Evolutionary conservation across 2,797 vertebrate genomes (phyloP).

Genomic region (Mycteria americana): DNA sequence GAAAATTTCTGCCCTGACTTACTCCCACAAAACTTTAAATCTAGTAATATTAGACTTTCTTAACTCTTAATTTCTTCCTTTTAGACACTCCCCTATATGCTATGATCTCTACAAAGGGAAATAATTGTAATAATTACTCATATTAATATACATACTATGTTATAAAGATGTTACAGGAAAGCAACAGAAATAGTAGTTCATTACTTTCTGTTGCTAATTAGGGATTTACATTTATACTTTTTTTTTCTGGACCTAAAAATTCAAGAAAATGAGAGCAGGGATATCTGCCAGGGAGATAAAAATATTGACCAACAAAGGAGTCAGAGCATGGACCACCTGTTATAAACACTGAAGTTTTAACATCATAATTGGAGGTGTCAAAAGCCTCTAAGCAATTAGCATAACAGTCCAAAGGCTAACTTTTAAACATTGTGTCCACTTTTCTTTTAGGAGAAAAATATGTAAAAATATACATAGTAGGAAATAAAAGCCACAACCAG

Average conservation of each 20-base stretch:
- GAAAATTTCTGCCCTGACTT: neutral
- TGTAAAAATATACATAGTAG: neutral
- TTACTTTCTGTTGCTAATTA: conserved; percentile 22
- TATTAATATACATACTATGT: neutral
- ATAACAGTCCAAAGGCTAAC: neutral
- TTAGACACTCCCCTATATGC: neutral
- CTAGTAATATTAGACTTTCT: neutral
- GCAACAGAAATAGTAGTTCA: neutral
- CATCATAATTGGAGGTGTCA: neutral
- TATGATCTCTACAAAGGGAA: neutral
- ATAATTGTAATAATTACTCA: neutral
- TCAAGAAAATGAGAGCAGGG: neutral
- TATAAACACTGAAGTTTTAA: neutral
- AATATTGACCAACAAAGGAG: conserved; percentile 15
- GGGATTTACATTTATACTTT: neutral
- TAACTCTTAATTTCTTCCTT: neutral
- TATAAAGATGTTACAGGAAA: neutral
- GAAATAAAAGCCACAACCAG: conserved; percentile 38
- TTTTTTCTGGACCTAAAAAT: neutral
- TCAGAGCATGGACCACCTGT: neutral
- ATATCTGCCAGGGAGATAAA: conserved; percentile 4
- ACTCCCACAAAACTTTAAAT: neutral
- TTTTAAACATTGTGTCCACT: conserved; percentile 13
- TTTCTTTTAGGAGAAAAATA: neutral
- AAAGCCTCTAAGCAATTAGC: neutral